Percentiles rank a stretch among this genome's conserved stretches.
These are phyloP conservation scores for Vanessa cardui DNA, from an alignment of 2,888 invertebrate genomes.

Conservation along the genomic window DNA sequence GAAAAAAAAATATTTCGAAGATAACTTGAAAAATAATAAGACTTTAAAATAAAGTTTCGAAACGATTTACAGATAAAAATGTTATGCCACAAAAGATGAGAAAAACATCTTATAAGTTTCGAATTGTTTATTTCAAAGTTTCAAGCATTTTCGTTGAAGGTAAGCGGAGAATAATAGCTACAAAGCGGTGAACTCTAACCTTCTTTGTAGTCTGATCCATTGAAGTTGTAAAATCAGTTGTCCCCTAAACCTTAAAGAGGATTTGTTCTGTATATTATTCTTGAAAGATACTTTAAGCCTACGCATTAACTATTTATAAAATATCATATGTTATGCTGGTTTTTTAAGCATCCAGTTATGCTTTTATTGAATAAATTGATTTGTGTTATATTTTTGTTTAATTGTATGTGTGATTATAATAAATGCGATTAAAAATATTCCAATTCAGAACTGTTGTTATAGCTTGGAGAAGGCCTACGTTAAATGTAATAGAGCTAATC, in stretches of 20 bases:
- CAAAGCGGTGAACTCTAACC: slow-evolving; percentile 12
- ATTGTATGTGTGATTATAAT: too few species aligned
- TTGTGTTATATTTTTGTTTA: too few species aligned
- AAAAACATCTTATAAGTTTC: slow-evolving; percentile 1
- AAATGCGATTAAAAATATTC: too few species aligned
- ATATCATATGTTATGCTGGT: not conserved
- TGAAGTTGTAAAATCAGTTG: slow-evolving; percentile 21
- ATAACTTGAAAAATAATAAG: too few species aligned
- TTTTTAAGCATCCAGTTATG: not conserved
- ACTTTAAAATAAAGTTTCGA: too few species aligned
- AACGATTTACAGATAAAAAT: too few species aligned
- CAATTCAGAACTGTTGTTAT: too few species aligned
- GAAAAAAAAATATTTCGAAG: too few species aligned
- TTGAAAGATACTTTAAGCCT: not conserved
- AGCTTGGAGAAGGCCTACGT: too few species aligned
- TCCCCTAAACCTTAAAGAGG: slow-evolving; percentile 3
- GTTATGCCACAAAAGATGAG: not conserved
- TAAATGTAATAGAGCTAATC: too few species aligned
- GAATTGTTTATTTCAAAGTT: not conserved
- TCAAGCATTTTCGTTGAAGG: slow-evolving; percentile 1
- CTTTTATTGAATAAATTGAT: too few species aligned
- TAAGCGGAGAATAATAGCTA: slow-evolving; percentile 20
- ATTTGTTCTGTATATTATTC: not conserved
- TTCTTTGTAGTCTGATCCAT: slow-evolving; percentile 16
- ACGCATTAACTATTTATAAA: not conserved